A percentile compares a stretch with the other conserved stretches of the same genome.
phyloP scores from a whole-genome alignment of 2,113 vertebrate species.

The Lampris incognitus region DNA sequence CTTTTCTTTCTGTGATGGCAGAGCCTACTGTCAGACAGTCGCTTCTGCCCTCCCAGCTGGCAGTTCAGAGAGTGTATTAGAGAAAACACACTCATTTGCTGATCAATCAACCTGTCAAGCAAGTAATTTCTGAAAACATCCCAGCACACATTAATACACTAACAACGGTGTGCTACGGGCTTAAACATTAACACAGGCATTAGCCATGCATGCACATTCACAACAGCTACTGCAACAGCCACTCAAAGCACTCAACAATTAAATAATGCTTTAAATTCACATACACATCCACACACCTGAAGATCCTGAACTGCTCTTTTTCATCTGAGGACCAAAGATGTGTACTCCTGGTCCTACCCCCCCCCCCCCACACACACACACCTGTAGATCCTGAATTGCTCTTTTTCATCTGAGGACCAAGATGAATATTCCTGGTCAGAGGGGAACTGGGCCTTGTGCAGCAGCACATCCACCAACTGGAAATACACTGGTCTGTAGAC shows the following conservation, averaged over 20 bases:
- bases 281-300: conserved; percentile 76
- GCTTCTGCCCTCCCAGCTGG: conserved; percentile 37
- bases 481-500: conserved; percentile 98
- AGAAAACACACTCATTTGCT: conserved; percentile 46
- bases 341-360: background rate
- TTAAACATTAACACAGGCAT: background rate
- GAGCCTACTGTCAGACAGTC: background rate
- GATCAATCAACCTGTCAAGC: conserved; percentile 59
- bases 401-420: conserved; percentile 98
- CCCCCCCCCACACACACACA: conserved; percentile 57
- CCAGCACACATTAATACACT: conserved; percentile 14
- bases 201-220: background rate
- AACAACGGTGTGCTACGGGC: conserved; percentile 10
- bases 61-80: conserved; percentile 45
- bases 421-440: conserved; percentile 94
- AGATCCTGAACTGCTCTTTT: conserved; percentile 99
- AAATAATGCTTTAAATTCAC: background rate
- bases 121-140: conserved; percentile 41
- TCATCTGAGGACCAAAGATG: conserved; percentile 90
- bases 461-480: conserved; percentile 96
- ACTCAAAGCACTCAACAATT: background rate
- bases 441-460: conserved; percentile 98
- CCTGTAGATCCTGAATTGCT: conserved; percentile 99
- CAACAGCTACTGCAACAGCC: background rate
- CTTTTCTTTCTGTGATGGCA: background rate